A percentile compares a stretch with the other conserved stretches of the same genome.
These are phyloP conservation scores for Chelon auratus DNA, from an alignment of 2,797 vertebrate species.

Conservation along the genomic window DNA sequence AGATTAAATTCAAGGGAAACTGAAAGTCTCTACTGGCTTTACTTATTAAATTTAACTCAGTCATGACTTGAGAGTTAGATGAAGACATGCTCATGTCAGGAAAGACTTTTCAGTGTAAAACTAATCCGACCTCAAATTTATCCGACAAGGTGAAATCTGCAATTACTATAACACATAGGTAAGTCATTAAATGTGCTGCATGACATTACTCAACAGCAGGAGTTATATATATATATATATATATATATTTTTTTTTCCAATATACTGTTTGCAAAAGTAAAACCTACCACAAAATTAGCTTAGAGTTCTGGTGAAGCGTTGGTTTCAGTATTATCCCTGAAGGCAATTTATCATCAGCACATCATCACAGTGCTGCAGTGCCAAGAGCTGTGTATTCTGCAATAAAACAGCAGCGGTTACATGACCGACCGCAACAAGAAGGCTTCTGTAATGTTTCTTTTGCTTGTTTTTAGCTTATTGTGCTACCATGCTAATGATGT, in stretches of 20 bases:
- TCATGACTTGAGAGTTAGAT: conserved; percentile 29
- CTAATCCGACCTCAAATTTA: conserved; percentile 25
- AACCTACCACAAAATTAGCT: conserved; percentile 54
- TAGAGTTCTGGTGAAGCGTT: background rate
- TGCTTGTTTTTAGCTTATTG: background rate
- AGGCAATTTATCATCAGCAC: background rate
- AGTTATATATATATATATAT: too few relatives aligned
- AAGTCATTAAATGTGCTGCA: conserved; percentile 37
- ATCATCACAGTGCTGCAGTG: conserved; percentile 8
- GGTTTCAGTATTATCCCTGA: conserved; percentile 19
- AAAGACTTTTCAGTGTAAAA: conserved; percentile 14
- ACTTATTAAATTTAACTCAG: conserved; percentile 7
- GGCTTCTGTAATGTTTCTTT: background rate
- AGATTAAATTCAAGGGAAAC: conserved; percentile 13
- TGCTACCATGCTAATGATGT: background rate
- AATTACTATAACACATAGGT: conserved; percentile 18
- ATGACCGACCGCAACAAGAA: background rate
- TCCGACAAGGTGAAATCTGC: conserved; percentile 33
- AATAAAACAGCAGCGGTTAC: too few relatives aligned
- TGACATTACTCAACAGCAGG: conserved; percentile 23
- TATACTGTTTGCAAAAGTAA: conserved; percentile 41
- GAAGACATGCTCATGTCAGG: conserved; percentile 18
- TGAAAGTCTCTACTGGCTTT: conserved; percentile 13
- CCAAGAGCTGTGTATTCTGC: conserved; percentile 1
- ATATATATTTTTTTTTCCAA: conserved; percentile 22